Percentiles rank a stretch among this genome's conserved stretches.
These are phyloP conservation scores for Valencia hispanica DNA, from an alignment of 2,797 vertebrate species.

Conservation along the genomic window DNA sequence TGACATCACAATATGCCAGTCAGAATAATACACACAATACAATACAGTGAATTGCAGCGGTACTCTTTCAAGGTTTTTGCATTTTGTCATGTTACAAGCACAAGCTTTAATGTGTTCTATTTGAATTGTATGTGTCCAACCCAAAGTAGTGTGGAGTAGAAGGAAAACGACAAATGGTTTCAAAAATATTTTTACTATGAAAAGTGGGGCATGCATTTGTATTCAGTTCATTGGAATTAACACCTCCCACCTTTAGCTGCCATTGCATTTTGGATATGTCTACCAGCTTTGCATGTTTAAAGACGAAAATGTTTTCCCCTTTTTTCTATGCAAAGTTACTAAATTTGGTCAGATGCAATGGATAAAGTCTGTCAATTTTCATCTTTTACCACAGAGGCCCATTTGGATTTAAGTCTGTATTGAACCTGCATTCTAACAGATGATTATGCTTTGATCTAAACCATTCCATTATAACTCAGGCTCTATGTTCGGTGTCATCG, in stretches of 20 bases:
- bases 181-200: not conserved
- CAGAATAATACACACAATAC: not conserved
- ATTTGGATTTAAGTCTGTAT: not conserved
- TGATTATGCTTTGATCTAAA: not conserved
- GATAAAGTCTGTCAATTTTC: not conserved
- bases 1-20: not conserved
- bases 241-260: no score
- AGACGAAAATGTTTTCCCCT: no score
- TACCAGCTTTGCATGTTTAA: no score
- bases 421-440: not conserved
- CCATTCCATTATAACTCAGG: not conserved
- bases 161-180: not conserved
- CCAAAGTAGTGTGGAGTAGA: not conserved
- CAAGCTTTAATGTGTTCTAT: not conserved
- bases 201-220: not conserved
- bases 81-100: not conserved
- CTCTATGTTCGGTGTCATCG: not conserved
- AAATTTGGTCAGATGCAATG: not conserved
- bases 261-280: no score
- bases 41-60: not conserved
- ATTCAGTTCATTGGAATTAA: no score
- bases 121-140: not conserved
- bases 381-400: not conserved
- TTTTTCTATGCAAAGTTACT: not conserved
- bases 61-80: not conserved